Evolutionary conservation across 1,140 invertebrate genomes (phyloP), one percentile per base, ranked within the genome.

Genomic region (Cotesia glomerata): DNA sequence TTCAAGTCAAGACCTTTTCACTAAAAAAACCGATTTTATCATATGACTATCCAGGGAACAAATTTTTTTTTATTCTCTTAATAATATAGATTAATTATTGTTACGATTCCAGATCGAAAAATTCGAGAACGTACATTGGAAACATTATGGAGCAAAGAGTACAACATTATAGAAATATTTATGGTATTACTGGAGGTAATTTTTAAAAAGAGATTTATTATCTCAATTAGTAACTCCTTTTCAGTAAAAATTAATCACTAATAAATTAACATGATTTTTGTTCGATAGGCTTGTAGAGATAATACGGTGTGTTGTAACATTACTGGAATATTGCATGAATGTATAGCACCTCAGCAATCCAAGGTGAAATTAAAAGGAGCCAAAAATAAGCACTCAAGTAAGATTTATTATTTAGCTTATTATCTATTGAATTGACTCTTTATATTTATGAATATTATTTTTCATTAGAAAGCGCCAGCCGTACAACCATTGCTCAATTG

Each of bases 91-190:
- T 26, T 26, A 26, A 26, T 45, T 45, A 45, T 35, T 36, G 35
- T 69, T 34, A 5, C 39, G 1, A 11, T 54, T 64, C 4, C 84
- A 91, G 90, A 91, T 79, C 88, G 88, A 78, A 86, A 86, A 74
- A 80, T 89, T n/a, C 88, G 89, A 0, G 90, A 90, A 76, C 84
- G 82, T 67, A 89, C 87, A 11, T 73, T 91, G 76, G 89, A 90
- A 36, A 88, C 87, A 76, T 69, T 91, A 71, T 89, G 89, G 87
- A 86, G 84, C 73, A 89, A 89, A 70, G 89, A 89, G 75, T 86
- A 88, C 7, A 87, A 87, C n/a, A 82, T 86, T 36, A 84, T 91
- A 45, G 86, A 89, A 75, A 87, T 88, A 76, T 83, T 91, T 34
- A 79, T 90, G 13, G 80, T 85, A 14, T 84, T 89, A 67, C 80